Percentiles rank a stretch among this genome's conserved stretches.
These are phyloP conservation scores for Salvelinus namaycush DNA, from an alignment of 2,113 vertebrate genomes.

Conservation along the genomic window DNA sequence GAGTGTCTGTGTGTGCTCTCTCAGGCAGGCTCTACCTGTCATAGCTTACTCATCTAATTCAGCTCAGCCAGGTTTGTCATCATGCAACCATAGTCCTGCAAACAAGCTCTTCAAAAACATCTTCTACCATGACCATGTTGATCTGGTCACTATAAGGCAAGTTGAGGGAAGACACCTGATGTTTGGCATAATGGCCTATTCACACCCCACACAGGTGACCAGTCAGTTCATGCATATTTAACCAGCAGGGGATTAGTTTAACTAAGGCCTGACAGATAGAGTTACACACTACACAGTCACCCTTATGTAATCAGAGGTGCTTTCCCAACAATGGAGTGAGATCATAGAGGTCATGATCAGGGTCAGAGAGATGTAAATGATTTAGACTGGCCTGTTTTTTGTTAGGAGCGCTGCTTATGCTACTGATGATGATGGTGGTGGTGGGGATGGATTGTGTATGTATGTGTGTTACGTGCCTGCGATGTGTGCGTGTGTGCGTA, in stretches of 20 bases:
- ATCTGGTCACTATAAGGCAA: neutral
- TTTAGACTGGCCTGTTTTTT: neutral
- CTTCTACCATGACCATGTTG: neutral
- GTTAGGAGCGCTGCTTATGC: neutral
- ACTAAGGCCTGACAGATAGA: conserved; percentile 5
- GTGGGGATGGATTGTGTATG: neutral
- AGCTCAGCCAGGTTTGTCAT: too few relatives aligned
- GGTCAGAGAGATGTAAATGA: neutral
- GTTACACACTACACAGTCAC: neutral
- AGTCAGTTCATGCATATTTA: conserved; percentile 1
- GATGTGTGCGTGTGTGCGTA: neutral
- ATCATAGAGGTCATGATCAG: neutral
- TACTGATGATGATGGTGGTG: neutral
- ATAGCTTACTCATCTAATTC: too few relatives aligned
- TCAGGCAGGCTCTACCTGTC: too few relatives aligned
- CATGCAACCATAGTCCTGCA: too few relatives aligned
- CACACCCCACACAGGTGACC: conserved; percentile 3
- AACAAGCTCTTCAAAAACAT: too few relatives aligned
- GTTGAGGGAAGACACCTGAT: neutral
- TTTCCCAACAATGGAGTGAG: neutral
- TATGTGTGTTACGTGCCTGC: neutral
- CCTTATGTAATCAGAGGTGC: neutral
- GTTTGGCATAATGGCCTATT: neutral
- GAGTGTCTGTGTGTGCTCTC: neutral
- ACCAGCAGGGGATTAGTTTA: neutral